A percentile compares a stretch with the other conserved stretches of the same genome.
phyloP scores from a whole-genome alignment of 1,140 invertebrate species.

The Trichomalopsis sarcophagae region DNA sequence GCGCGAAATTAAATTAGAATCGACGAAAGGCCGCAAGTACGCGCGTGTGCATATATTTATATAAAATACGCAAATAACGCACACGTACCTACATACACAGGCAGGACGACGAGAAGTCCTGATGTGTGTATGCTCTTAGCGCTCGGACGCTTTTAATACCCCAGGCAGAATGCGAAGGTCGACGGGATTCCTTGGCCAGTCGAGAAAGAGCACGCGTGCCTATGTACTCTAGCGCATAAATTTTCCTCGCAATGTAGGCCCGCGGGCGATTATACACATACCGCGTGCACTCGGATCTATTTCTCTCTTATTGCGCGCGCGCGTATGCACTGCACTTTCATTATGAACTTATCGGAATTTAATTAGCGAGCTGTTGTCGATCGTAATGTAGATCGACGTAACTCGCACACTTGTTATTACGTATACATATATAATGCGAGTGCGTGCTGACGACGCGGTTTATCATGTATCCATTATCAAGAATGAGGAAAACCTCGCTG shows the following conservation, averaged over 20 bases:
- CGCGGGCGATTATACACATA: too few relatives aligned
- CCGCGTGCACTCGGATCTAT: too few relatives aligned
- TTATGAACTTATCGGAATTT: not conserved
- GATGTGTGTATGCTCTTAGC: not conserved
- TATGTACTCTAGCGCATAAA: slow-evolving; percentile 32
- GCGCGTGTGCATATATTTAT: not conserved
- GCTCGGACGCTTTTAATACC: slow-evolving; percentile 21
- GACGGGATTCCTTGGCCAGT: slow-evolving; percentile 42
- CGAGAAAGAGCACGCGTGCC: slow-evolving; percentile 9
- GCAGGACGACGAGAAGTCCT: not conserved
- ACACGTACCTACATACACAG: not conserved
- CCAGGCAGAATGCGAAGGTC: slow-evolving; percentile 44
- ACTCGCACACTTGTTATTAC: not conserved
- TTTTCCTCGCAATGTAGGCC: slow-evolving; percentile 26
- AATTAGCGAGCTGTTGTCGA: too few relatives aligned
- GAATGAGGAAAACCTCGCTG: not conserved
- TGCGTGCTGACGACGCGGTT: too few relatives aligned
- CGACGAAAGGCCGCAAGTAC: not conserved
- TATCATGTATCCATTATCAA: too few relatives aligned
- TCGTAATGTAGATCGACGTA: too few relatives aligned
- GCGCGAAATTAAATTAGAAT: not conserved
- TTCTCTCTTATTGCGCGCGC: not conserved
- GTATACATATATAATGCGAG: not conserved
- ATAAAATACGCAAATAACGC: not conserved
- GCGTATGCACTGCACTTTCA: not conserved